Conservation (phyloP, 1,140 invertebrate genomes). For the Drosophila repletoides region DNA sequence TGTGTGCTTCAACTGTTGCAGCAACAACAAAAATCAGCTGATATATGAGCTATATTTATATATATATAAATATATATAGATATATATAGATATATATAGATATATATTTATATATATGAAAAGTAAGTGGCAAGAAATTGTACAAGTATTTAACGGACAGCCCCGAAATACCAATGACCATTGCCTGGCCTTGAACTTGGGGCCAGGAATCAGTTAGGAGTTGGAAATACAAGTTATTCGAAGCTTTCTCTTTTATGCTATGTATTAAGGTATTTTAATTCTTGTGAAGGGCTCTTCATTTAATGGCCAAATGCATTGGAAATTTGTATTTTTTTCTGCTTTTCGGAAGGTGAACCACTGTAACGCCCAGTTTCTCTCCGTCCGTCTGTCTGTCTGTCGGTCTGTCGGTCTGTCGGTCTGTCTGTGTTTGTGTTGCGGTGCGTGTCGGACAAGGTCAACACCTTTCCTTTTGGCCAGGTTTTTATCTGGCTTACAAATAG, state of each 20-base stretch:
- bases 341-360: slow-evolving; percentile 61
- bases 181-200: slow-evolving; percentile 67
- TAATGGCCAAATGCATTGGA: slow-evolving; percentile 44
- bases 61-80: slow-evolving; percentile 25
- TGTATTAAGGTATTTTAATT: slow-evolving; percentile 22
- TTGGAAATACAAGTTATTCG: slow-evolving; percentile 18
- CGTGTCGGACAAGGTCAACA: slow-evolving; percentile 73
- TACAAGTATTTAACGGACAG: too few relatives aligned
- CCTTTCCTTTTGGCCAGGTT: slow-evolving; percentile 63
- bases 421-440: slow-evolving; percentile 28
- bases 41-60: slow-evolving; percentile 48
- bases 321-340: too few relatives aligned
- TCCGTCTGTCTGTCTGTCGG: slow-evolving; percentile 4
- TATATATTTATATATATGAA: slow-evolving; percentile 21
- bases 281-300: slow-evolving; percentile 49
- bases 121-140: slow-evolving; percentile 30
- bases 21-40: slow-evolving; percentile 55
- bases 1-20: slow-evolving; percentile 65
- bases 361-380: slow-evolving; percentile 37
- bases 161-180: slow-evolving; percentile 63
- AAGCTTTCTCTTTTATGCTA: slow-evolving; percentile 66
- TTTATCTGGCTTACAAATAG: background rate
- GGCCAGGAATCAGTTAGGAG: slow-evolving; percentile 22
- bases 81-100: slow-evolving; percentile 1
- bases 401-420: slow-evolving; percentile 36